Conservation (phyloP, 2,888 invertebrate species). For the Hesperia comma region DNA sequence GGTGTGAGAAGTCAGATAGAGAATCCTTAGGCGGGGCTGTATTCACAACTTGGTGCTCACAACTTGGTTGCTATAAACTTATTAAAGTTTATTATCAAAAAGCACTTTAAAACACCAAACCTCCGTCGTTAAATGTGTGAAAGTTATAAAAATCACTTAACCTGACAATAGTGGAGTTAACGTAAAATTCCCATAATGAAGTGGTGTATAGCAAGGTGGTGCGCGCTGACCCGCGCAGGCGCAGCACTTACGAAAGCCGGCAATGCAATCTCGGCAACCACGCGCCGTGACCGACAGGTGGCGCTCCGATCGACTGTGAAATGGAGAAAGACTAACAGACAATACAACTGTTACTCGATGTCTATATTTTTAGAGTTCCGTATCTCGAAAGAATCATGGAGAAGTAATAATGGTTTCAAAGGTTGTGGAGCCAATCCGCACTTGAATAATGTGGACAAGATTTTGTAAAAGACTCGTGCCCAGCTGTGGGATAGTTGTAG, state of each 20-base stretch:
- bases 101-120: background rate
- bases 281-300: slow-evolving; percentile 28
- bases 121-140: background rate
- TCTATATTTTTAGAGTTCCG: too few species aligned
- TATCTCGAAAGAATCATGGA: too few species aligned
- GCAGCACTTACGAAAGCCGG: slow-evolving; percentile 23
- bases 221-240: background rate
- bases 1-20: too few species aligned
- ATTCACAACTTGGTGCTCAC: too few species aligned
- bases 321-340: slow-evolving; percentile 11
- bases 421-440: too few species aligned
- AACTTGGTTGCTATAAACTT: too few species aligned
- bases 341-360: background rate
- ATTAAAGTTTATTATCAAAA: too few species aligned
- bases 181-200: slow-evolving; percentile 7
- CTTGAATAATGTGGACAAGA: too few species aligned
- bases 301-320: slow-evolving; percentile 39
- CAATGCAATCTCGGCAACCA: slow-evolving; percentile 25
- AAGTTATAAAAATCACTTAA: slow-evolving; percentile 6
- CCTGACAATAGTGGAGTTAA: slow-evolving; percentile 2
- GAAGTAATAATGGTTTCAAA: too few species aligned
- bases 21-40: too few species aligned
- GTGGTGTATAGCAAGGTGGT: background rate
- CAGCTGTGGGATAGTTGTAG: too few species aligned
- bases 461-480: too few species aligned